These are phyloP conservation scores for Rotaria sp. DNA, from an alignment of 2,888 invertebrate species.

Conservation along the genomic window DNA sequence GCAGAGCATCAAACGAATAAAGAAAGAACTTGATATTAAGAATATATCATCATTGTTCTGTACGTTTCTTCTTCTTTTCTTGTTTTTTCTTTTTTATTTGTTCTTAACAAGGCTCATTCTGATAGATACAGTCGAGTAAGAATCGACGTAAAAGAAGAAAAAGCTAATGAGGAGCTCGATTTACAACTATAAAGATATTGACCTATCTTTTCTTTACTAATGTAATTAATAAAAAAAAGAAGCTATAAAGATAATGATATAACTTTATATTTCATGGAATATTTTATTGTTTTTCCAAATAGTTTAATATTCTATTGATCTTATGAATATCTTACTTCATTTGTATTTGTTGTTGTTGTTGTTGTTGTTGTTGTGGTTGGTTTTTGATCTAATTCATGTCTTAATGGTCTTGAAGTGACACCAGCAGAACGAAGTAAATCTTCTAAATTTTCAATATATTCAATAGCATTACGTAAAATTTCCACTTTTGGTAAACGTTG, in stretches of 20 bases:
- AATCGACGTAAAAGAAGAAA: background rate
- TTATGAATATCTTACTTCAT: too few relatives aligned
- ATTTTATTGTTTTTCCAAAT: too few relatives aligned
- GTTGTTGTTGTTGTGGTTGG: background rate
- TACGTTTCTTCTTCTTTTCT: too few relatives aligned
- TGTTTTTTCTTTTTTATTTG: background rate
- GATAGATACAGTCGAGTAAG: background rate
- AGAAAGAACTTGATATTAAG: too few relatives aligned
- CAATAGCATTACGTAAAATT: constrained; percentile 90
- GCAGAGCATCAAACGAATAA: background rate
- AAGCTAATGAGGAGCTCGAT: background rate
- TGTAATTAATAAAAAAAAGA: too few relatives aligned
- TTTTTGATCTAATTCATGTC: background rate
- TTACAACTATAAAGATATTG: constrained; percentile 7
- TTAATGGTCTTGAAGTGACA: constrained; percentile 36
- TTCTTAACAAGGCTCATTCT: background rate
- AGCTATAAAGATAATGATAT: background rate
- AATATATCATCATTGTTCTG: background rate
- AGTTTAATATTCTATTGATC: too few relatives aligned
- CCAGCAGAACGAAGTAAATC: constrained; percentile 54
- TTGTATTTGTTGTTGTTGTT: background rate
- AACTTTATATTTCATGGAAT: background rate
- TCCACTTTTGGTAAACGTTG: constrained; percentile 94
- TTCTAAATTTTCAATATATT: constrained; percentile 74
- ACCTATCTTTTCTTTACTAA: background rate